A percentile compares a stretch with the other conserved stretches of the same genome.
These are phyloP conservation scores for Chromis chromis DNA, from an alignment of 2,797 vertebrate species.

Conservation along the genomic window DNA sequence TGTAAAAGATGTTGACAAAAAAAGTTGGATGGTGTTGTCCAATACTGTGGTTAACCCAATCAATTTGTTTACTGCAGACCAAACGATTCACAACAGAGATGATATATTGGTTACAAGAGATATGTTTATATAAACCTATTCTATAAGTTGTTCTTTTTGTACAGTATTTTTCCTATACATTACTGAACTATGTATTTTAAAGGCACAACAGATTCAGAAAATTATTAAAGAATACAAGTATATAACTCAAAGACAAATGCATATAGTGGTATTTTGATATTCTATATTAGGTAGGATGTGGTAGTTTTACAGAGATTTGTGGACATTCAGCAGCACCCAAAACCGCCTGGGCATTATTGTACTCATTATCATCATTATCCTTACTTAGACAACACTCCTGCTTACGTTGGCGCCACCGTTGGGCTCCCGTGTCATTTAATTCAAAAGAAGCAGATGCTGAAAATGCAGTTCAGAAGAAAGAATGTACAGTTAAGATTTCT, in stretches of 20 bases:
- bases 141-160: constrained; percentile 90
- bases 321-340: constrained; percentile 58
- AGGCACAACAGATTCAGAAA: constrained; percentile 84
- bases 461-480: constrained; percentile 27
- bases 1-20: constrained; percentile 87
- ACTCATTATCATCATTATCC: background rate
- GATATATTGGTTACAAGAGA: constrained; percentile 89
- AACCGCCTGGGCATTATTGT: constrained; percentile 68
- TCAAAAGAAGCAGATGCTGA: constrained; percentile 13
- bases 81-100: constrained; percentile 86
- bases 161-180: constrained; percentile 96
- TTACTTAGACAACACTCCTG: constrained; percentile 29
- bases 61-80: constrained; percentile 92
- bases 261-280: constrained; percentile 81
- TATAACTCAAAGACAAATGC: constrained; percentile 65
- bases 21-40: constrained; percentile 90
- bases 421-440: constrained; percentile 9
- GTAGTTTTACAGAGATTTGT: constrained; percentile 82
- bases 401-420: constrained; percentile 18
- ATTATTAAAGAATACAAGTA: constrained; percentile 80
- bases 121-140: constrained; percentile 94
- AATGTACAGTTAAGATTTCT: constrained; percentile 25
- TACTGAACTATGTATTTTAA: constrained; percentile 93
- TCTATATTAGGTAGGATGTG: constrained; percentile 82
- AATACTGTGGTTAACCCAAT: constrained; percentile 90